Percentiles rank a stretch among this genome's conserved stretches.
Conservation (phyloP, 2,113 vertebrate species). For the Limanda limanda region DNA sequence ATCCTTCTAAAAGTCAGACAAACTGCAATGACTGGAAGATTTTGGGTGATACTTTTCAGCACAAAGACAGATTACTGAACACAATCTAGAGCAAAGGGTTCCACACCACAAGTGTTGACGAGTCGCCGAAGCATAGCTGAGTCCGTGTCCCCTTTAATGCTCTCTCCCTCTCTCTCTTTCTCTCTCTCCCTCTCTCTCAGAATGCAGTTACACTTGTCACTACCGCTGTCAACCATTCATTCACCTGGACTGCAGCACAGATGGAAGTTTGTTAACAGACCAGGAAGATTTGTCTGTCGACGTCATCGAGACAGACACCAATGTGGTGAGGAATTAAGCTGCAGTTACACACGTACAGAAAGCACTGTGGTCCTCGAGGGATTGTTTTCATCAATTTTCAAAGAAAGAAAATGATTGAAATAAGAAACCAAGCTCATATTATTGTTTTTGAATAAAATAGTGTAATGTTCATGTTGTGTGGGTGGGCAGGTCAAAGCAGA, state of each 20-base stretch:
- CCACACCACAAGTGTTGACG: neutral
- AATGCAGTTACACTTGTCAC: constrained; percentile 96
- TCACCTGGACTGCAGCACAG: constrained; percentile 89
- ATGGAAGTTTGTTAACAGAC: constrained; percentile 60
- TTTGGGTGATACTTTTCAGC: no score
- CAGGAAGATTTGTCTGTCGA: constrained; percentile 77
- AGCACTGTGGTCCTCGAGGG: neutral
- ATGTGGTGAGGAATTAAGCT: constrained; percentile 87
- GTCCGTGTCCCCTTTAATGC: neutral
- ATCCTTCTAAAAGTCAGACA: no score
- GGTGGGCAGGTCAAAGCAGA: constrained; percentile 25
- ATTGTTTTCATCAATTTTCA: no score
- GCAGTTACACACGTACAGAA: neutral
- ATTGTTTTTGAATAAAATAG: neutral
- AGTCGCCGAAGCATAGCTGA: no score
- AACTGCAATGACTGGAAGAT: neutral
- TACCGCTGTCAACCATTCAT: constrained; percentile 92
- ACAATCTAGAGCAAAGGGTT: constrained; percentile 1
- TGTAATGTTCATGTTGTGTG: neutral
- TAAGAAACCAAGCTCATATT: neutral
- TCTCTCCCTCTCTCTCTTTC: constrained; percentile 3
- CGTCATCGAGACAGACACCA: constrained; percentile 90
- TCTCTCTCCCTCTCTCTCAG: constrained; percentile 69
- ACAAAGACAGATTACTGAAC: no score
- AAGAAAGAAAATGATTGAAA: neutral